phyloP scores from a whole-genome alignment of 2,888 invertebrate genomes.

The Cybosia mesomella region DNA sequence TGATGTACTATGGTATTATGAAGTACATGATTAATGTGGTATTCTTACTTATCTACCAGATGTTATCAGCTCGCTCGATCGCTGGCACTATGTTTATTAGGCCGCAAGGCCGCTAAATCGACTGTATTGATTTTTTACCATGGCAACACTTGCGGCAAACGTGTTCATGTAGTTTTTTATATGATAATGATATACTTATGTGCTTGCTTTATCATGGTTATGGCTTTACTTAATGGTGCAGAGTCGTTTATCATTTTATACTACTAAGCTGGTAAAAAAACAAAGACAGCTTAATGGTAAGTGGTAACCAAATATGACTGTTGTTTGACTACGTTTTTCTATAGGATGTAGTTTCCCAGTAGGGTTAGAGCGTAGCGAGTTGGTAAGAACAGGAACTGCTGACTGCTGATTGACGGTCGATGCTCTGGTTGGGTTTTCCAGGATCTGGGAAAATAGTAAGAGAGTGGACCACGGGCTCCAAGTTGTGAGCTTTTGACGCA shows the following conservation, averaged over 20 bases:
- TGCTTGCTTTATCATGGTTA: slow-evolving; percentile 7
- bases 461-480: too few species aligned
- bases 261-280: not conserved
- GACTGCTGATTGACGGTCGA: too few species aligned
- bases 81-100: slow-evolving; percentile 53
- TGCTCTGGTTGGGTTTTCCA: too few species aligned
- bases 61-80: slow-evolving; percentile 12
- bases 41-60: slow-evolving; percentile 32
- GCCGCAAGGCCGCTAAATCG: slow-evolving; percentile 59
- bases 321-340: not conserved
- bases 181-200: slow-evolving; percentile 3
- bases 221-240: not conserved
- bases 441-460: too few species aligned
- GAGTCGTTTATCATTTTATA: not conserved
- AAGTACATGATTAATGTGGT: slow-evolving; percentile 58
- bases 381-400: too few species aligned
- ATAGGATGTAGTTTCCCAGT: too few species aligned
- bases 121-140: slow-evolving; percentile 62
- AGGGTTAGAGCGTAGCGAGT: too few species aligned
- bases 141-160: slow-evolving; percentile 50
- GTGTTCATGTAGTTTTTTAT: slow-evolving; percentile 48
- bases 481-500: too few species aligned
- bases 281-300: not conserved
- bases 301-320: not conserved
- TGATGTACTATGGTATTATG: slow-evolving; percentile 16